Base-by-base conservation (phyloP, 30 jellyfish, hydroid and myxozoan genomes). In the Chironex yamaguchii region DNA sequence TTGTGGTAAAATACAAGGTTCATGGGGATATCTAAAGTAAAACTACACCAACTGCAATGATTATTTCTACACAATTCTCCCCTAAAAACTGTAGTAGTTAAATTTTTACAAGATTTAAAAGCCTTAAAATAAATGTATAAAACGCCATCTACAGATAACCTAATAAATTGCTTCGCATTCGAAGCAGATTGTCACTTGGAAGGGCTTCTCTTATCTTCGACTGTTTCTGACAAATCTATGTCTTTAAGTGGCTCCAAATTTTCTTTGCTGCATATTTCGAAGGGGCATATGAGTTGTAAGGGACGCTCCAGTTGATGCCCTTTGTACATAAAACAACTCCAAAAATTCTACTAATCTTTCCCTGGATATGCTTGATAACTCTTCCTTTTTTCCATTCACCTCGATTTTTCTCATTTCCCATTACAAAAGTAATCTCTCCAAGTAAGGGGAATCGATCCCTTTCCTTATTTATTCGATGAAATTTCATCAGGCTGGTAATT, bases 381-480 rank as follows among this genome's bases (percentile, higher is more conserved):
- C 88, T 75, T 30, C 65, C 88, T 54, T 50, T 75, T 34, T 75
- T 75, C 76, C 88, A 75, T n/a, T 73, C n/a, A 22, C 86, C 74
- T 73, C 33, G 27, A 53, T 73, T 42, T 73, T 58, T 73, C 33
- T 73, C 86, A 49, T 73, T 73, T 25, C 86, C 86, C 26, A 73
- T 58, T 11, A 27, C 74, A 2, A 73, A 53, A 28, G 21, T 73
- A 13, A 31, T 65, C 35, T 26, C 76, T 29, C 76, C 76, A 49
- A 24, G 24, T 76, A 29, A 65, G 65, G 90, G 90, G 35, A 79
- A 33, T 52, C 88, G 21, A 35, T 31, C 66, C 54, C 67, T 30
- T 52, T 52, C 26, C 31, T 35, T 77, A 52, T 77, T 51, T 4
- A 77, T 50, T 33, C 89, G 89, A 77, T 77, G 89, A 25, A 52